These are phyloP conservation scores for Anthoscopus minutus DNA, from an alignment of 2,113 vertebrate species.

Conservation along the genomic window DNA sequence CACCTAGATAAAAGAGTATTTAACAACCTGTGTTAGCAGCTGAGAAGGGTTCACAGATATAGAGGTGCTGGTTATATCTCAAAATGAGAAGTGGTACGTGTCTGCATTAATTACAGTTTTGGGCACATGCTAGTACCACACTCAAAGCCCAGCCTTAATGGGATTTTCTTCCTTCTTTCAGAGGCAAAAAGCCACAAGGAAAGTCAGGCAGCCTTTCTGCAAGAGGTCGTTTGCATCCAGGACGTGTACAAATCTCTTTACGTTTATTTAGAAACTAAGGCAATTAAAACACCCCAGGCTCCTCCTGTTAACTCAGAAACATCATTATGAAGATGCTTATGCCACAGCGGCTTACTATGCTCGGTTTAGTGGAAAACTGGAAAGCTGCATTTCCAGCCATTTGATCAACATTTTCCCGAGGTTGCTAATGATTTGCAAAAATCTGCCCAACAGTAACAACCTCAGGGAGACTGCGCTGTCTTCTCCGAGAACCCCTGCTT, in stretches of 20 bases:
- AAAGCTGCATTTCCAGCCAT: conserved; percentile 34
- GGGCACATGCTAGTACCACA: neutral
- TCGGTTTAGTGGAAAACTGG: conserved; percentile 26
- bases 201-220: neutral
- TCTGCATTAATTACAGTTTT: neutral
- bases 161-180: neutral
- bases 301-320: conserved; percentile 34
- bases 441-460: conserved; percentile 23
- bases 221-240: neutral
- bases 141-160: neutral
- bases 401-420: conserved; percentile 18
- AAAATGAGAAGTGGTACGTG: neutral
- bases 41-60: neutral
- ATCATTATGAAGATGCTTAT: conserved; percentile 31
- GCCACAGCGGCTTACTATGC: neutral
- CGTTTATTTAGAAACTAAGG: conserved; percentile 35
- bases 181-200: neutral
- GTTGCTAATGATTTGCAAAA: conserved; percentile 47
- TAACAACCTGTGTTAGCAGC: neutral
- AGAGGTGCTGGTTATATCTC: neutral
- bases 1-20: neutral
- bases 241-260: neutral
- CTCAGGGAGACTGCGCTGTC: neutral
- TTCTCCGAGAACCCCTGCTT: neutral
- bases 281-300: conserved; percentile 45